Conservation (phyloP, 2,888 invertebrate genomes). For the Tridacna crocea region DNA sequence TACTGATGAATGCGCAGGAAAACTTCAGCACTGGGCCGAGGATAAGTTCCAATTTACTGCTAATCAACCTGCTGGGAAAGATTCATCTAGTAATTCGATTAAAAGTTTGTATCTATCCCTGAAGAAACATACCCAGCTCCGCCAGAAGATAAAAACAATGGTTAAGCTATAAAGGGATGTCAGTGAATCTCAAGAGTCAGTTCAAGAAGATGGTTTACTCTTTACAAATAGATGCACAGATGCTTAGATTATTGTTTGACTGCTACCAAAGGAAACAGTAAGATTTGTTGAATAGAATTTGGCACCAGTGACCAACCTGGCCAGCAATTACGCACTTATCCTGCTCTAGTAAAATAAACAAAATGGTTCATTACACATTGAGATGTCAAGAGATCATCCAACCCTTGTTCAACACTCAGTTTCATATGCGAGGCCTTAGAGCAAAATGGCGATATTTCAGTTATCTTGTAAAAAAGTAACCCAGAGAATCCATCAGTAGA, state of each 20-base stretch:
- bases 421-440: no score
- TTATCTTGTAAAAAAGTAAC: slow-evolving; percentile 64
- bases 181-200: slow-evolving; percentile 46
- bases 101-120: slow-evolving; percentile 68
- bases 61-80: slow-evolving; percentile 47
- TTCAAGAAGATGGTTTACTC: slow-evolving; percentile 59
- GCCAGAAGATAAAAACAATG: slow-evolving; percentile 59
- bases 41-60: slow-evolving; percentile 57
- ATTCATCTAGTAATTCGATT: slow-evolving; percentile 47
- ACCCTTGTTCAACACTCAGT: no score
- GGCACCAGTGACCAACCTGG: slow-evolving; percentile 34
- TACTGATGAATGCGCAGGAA: slow-evolving; percentile 46
- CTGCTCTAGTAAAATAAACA: slow-evolving; percentile 62
- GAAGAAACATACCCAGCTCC: slow-evolving; percentile 63
- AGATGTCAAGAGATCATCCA: slow-evolving; percentile 68
- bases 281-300: slow-evolving; percentile 63
- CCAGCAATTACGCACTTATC: slow-evolving; percentile 20
- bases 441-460: slow-evolving; percentile 68
- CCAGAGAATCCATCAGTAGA: slow-evolving; percentile 61
- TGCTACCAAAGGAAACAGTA: slow-evolving; percentile 9
- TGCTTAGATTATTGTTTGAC: slow-evolving; percentile 55
- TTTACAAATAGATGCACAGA: slow-evolving; percentile 53
- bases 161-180: slow-evolving; percentile 67
- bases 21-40: slow-evolving; percentile 52
- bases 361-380: slow-evolving; percentile 61